These are phyloP conservation scores for Etheostoma nigrum DNA, from an alignment of 2,797 vertebrate genomes.

Conservation along the genomic window DNA sequence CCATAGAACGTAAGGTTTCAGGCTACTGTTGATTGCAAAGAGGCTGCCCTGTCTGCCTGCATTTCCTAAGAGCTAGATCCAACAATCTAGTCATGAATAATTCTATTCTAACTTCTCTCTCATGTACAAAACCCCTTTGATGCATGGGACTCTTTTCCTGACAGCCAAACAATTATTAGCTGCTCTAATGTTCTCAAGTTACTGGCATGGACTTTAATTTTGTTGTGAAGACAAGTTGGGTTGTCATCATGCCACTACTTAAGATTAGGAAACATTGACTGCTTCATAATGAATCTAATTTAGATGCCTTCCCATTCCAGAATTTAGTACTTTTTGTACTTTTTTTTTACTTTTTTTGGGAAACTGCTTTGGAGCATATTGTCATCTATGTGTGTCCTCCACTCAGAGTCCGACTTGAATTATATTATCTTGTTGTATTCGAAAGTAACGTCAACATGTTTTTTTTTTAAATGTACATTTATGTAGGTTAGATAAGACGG, in stretches of 20 bases:
- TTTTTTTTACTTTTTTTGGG: background rate
- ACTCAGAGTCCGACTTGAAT: background rate
- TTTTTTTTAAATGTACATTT: background rate
- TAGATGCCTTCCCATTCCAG: constrained; percentile 6
- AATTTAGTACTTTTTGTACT: background rate
- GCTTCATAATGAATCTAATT: constrained; percentile 36
- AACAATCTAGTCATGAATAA: constrained; percentile 39
- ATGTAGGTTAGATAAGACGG: background rate
- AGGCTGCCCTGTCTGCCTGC: constrained; percentile 16
- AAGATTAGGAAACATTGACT: constrained; percentile 11
- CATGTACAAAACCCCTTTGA: constrained; percentile 27
- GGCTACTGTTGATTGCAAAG: background rate
- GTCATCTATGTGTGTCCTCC: constrained; percentile 5
- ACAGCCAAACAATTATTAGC: constrained; percentile 40
- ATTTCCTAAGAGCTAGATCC: constrained; percentile 23
- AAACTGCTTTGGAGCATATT: background rate
- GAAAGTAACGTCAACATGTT: background rate
- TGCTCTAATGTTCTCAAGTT: constrained; percentile 5
- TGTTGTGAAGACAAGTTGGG: background rate
- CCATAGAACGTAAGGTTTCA: constrained; percentile 9
- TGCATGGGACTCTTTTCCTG: constrained; percentile 8
- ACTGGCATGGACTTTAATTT: constrained; percentile 30
- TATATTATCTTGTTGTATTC: background rate
- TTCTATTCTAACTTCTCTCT: constrained; percentile 23
- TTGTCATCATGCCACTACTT: constrained; percentile 21